phyloP scores from a whole-genome alignment of 2,113 vertebrate species.

The Corythoichthys intestinalis region DNA sequence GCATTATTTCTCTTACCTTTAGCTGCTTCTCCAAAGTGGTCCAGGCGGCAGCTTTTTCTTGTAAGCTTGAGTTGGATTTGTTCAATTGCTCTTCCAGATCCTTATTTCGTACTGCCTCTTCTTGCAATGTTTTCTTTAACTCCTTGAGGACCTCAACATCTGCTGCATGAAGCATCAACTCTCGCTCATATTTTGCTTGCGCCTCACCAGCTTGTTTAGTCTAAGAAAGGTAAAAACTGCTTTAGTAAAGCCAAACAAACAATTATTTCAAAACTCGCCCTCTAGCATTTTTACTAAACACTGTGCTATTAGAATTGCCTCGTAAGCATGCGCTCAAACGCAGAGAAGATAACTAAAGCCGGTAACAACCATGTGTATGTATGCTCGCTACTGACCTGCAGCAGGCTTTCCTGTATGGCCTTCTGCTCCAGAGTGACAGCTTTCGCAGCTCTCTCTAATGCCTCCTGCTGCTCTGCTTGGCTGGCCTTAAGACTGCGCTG shows the following conservation, averaged over 20 bases:
- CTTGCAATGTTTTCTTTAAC: conserved; percentile 81
- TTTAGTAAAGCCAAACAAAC: neutral
- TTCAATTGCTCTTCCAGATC: conserved; percentile 82
- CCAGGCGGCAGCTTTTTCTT: conserved; percentile 77
- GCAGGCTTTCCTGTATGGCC: conserved; percentile 87
- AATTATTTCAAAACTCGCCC: neutral
- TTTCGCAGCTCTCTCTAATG: conserved; percentile 82
- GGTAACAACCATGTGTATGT: neutral
- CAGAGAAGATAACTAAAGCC: neutral
- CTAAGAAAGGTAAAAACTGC: conserved; percentile 54
- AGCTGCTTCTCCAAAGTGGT: conserved; percentile 79
- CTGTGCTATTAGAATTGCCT: neutral
- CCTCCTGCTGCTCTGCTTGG: conserved; percentile 87
- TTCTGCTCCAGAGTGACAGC: conserved; percentile 85
- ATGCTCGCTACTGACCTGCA: conserved; percentile 73
- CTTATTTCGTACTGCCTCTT: conserved; percentile 69
- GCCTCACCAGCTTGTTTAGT: conserved; percentile 88
- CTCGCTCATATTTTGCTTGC: conserved; percentile 91
- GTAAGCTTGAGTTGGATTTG: conserved; percentile 76
- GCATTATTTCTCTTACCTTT: conserved; percentile 65
- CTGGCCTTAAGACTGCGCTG: conserved; percentile 80
- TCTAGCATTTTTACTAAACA: no score
- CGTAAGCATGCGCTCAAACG: neutral
- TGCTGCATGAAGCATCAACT: conserved; percentile 92
- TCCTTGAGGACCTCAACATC: conserved; percentile 91